These are phyloP conservation scores for Perca schrenkii DNA, from an alignment of 2,113 vertebrate genomes.

Conservation along the genomic window DNA sequence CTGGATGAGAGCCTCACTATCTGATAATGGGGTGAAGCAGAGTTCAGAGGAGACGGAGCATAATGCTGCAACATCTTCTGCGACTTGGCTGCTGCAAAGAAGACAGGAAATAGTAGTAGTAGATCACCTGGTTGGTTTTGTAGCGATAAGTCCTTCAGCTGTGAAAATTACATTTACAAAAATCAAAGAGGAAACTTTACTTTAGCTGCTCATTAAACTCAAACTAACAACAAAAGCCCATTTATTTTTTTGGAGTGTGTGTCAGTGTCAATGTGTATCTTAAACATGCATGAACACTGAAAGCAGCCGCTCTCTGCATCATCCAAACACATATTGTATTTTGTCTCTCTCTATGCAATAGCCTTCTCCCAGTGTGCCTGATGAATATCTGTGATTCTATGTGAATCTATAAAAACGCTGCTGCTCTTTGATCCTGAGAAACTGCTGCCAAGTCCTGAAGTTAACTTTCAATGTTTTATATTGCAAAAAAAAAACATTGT, in stretches of 20 bases:
- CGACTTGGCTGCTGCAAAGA: not conserved
- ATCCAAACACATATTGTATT: not conserved
- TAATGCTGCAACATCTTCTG: constrained; percentile 1
- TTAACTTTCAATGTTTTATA: not conserved
- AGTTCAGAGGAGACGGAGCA: constrained; percentile 48
- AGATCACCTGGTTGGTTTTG: not conserved
- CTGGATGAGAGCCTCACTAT: constrained; percentile 19
- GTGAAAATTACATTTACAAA: not conserved
- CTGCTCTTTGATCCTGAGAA: not conserved
- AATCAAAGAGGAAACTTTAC: constrained; percentile 1
- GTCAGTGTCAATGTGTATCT: not conserved
- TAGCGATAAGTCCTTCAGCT: not conserved
- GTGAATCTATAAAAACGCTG: not conserved
- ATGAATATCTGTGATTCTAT: not conserved
- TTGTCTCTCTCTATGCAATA: not conserved
- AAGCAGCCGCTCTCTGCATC: not conserved
- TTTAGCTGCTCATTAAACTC: constrained; percentile 1
- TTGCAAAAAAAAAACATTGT: not conserved
- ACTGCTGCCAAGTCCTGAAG: not conserved
- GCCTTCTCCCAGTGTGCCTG: not conserved
- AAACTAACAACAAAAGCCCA: not conserved
- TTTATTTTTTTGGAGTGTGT: not conserved
- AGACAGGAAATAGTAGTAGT: not conserved
- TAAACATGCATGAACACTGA: not conserved
- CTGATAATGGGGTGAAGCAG: constrained; percentile 56